Conservation (phyloP, 1,140 invertebrate species). For the Ostrea denselamellosa region DNA sequence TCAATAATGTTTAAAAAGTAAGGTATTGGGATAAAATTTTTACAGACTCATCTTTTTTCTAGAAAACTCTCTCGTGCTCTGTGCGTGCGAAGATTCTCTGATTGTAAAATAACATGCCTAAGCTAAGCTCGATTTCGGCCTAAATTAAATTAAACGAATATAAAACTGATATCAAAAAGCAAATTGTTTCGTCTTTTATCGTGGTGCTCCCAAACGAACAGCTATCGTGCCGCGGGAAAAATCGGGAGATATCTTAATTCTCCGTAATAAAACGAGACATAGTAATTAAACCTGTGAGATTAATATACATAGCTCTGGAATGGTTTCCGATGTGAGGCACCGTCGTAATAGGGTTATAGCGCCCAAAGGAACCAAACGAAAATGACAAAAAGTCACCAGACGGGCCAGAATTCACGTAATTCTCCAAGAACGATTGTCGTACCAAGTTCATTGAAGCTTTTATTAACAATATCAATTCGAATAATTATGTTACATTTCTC, state of each 20-base stretch:
- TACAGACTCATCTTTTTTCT: conserved; percentile 58
- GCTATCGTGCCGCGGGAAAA: conserved; percentile 26
- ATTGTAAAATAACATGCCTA: conserved; percentile 40
- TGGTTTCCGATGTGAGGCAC: conserved; percentile 10
- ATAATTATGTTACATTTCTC: background rate
- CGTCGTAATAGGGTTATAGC: conserved; percentile 13
- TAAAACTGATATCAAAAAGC: conserved; percentile 69
- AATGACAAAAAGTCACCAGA: conserved; percentile 26
- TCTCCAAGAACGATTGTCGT: background rate
- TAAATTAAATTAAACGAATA: conserved; percentile 65
- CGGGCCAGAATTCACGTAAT: conserved; percentile 7
- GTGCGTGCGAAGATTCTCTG: conserved; percentile 53
- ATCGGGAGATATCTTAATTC: conserved; percentile 47
- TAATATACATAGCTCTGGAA: conserved; percentile 36
- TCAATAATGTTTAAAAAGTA: conserved; percentile 64
- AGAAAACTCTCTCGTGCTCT: conserved; percentile 44
- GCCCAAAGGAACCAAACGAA: conserved; percentile 9
- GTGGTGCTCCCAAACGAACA: conserved; percentile 29
- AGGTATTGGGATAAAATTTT: conserved; percentile 57
- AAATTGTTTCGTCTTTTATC: conserved; percentile 40
- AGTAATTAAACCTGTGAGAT: conserved; percentile 46
- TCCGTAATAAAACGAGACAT: conserved; percentile 45
- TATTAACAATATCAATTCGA: background rate
- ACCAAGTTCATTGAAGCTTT: background rate
- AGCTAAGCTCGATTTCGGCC: conserved; percentile 25